phyloP scores from a whole-genome alignment of 2,797 vertebrate genomes.

The Onychomys arenicola region DNA sequence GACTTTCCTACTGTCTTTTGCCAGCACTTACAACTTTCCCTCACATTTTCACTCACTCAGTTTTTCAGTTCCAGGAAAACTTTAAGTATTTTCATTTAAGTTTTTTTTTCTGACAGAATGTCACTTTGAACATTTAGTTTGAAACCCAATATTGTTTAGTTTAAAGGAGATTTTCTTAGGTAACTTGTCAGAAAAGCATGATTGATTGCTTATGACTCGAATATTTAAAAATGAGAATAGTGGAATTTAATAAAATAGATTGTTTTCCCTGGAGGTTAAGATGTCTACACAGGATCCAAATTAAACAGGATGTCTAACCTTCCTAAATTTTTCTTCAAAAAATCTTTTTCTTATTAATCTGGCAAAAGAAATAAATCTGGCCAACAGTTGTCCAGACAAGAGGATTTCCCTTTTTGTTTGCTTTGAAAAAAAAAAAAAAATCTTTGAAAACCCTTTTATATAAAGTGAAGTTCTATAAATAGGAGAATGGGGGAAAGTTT shows the following conservation, averaged over 20 bases:
- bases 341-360: slow-evolving; percentile 65
- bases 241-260: slow-evolving; percentile 69
- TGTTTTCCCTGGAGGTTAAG: slow-evolving; percentile 61
- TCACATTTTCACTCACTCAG: slow-evolving; percentile 62
- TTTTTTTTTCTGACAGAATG: slow-evolving; percentile 18
- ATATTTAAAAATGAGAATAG: slow-evolving; percentile 63
- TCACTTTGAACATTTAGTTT: slow-evolving; percentile 65
- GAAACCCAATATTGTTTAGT: slow-evolving; percentile 64
- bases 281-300: slow-evolving; percentile 47
- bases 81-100: slow-evolving; percentile 63
- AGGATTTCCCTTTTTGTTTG: slow-evolving; percentile 48
- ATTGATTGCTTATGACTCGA: slow-evolving; percentile 45
- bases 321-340: slow-evolving; percentile 28
- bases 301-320: slow-evolving; percentile 55
- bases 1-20: slow-evolving; percentile 51
- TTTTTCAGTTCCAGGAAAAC: slow-evolving; percentile 61
- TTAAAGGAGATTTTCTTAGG: slow-evolving; percentile 64
- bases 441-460: slow-evolving; percentile 26
- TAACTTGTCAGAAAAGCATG: slow-evolving; percentile 33
- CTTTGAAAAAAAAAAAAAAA: slow-evolving; percentile 24
- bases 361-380: slow-evolving; percentile 53
- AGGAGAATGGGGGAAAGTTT: not conserved
- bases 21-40: slow-evolving; percentile 51
- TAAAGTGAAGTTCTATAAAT: slow-evolving; percentile 16
- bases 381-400: slow-evolving; percentile 32